phyloP scores from a whole-genome alignment of 2,113 vertebrate genomes.

The Sceloporus undulatus region DNA sequence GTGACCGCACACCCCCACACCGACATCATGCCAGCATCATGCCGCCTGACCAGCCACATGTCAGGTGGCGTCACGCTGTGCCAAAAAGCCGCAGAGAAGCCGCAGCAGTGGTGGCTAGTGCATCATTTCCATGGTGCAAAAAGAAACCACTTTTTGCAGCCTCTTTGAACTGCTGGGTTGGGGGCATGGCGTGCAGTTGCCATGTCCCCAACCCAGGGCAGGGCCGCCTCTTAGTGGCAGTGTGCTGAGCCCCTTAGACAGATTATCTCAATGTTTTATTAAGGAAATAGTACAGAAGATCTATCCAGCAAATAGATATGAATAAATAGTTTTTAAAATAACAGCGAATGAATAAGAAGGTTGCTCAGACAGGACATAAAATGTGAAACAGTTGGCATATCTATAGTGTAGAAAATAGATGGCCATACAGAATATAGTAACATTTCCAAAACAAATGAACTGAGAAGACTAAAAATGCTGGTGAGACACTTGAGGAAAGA shows the following conservation, averaged over 20 bases:
- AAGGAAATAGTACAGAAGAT: neutral
- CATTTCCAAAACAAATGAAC: constrained; percentile 38
- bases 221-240: too few species aligned
- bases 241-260: neutral
- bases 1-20: too few species aligned
- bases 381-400: neutral
- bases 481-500: constrained; percentile 13
- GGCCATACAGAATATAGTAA: constrained; percentile 11
- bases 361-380: neutral
- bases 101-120: too few species aligned
- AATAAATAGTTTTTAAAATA: constrained; percentile 38
- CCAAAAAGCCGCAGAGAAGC: too few species aligned
- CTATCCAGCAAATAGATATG: constrained; percentile 5
- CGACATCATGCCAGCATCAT: too few species aligned
- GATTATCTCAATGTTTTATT: neutral
- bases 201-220: too few species aligned
- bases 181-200: too few species aligned
- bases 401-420: constrained; percentile 18
- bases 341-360: neutral
- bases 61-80: too few species aligned
- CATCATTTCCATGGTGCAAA: too few species aligned
- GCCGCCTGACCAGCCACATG: too few species aligned
- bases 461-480: neutral
- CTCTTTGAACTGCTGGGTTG: too few species aligned
- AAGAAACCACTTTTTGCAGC: too few species aligned